phyloP scores from a whole-genome alignment of 2,113 vertebrate genomes.

The Anser cygnoides region DNA sequence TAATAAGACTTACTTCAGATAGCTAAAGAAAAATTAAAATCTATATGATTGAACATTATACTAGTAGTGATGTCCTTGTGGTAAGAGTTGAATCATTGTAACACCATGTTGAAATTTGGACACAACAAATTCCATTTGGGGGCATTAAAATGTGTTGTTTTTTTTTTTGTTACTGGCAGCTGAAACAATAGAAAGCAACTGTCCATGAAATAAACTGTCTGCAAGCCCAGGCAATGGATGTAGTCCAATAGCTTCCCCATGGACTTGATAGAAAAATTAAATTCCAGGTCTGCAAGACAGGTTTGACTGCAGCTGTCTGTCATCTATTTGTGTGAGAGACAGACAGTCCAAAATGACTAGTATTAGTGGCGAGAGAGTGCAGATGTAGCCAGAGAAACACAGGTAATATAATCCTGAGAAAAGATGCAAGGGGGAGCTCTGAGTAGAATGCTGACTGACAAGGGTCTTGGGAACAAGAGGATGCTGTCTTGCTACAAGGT shows the following conservation, averaged over 20 bases:
- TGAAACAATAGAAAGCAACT: not conserved
- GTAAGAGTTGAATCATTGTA: not conserved
- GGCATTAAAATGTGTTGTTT: not conserved
- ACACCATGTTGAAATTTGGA: not conserved
- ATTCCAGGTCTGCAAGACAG: not conserved
- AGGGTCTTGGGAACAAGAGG: not conserved
- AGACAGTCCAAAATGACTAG: not conserved
- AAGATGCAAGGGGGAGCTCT: not conserved
- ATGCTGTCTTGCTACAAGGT: not conserved
- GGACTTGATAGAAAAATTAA: not conserved
- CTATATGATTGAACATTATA: not conserved
- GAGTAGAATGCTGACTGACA: not conserved
- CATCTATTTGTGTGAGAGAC: not conserved
- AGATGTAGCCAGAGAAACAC: not conserved
- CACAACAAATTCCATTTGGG: not conserved
- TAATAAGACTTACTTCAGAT: not conserved
- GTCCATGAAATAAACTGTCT: not conserved
- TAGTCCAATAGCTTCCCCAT: not conserved
- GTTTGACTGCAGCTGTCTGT: not conserved
- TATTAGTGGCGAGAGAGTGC: not conserved
- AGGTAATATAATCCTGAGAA: not conserved
- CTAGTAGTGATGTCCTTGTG: not conserved
- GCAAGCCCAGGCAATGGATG: not conserved
- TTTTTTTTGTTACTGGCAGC: not conserved
- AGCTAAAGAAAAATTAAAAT: not conserved